Evolutionary conservation across 2,888 invertebrate species (phyloP), one percentile per base, ranked within the genome.

Genomic region (Limnephilus auricula): DNA sequence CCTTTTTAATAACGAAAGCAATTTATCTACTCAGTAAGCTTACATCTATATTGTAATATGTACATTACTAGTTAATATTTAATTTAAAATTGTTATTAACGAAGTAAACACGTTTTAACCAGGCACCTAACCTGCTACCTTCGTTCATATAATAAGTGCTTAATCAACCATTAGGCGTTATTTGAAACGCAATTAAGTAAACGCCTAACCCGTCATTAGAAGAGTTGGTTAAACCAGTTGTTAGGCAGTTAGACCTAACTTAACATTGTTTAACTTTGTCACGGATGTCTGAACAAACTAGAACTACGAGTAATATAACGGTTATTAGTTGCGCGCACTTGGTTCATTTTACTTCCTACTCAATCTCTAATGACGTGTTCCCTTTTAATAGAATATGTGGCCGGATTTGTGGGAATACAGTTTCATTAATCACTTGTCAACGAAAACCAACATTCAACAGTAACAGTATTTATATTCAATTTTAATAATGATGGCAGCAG

Each of bases 321-420:
- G 65, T 65, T 4, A n/a, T 65, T 65, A 65, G 25, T 65, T 65
- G 25, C 25, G n/a, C 65, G 65, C 0, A 65, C 65, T 65, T 25
- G 65, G 65, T n/a, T 65, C 65, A 25, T 9, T 3, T 65, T 25
- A 65, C 65, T 65, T 65, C 65, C 65, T 65, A 65, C 25, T n/a
- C 65, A 65, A 65, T 65, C 65, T 65, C 65, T 65, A 65, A 65
- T 65, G 65, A 65, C n/a, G n/a, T 65, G 65, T 65, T 65, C 65
- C 25, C 25, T 65, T 65, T 65, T 65, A 25, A 65, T 25, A 25
- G 25, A n/a, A 25, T 65, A 25, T 65, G n/a, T 65, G 65, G 25
- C 18, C 9, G 65, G 25, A 6, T 65, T n/a, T 25, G 65, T 65
- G 25, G n/a, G 65, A 65, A 25, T 65, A 65, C 65, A 9, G 25